A percentile compares a stretch with the other conserved stretches of the same genome.
phyloP scores from a whole-genome alignment of 2,113 vertebrate genomes.

The Salminus brasiliensis region DNA sequence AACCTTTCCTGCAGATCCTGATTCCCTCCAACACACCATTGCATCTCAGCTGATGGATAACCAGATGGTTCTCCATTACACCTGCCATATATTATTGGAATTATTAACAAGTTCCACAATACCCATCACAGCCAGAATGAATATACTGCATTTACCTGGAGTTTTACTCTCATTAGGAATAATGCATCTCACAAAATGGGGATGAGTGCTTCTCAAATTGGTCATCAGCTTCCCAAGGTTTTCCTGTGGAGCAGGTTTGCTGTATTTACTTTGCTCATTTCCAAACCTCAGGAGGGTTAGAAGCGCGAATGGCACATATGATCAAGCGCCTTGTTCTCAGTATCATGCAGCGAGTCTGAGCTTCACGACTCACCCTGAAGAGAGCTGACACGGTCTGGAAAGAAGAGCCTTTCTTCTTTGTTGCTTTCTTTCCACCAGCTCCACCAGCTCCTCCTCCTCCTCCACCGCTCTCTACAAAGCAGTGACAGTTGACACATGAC shows the following conservation, averaged over 20 bases:
- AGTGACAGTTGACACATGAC: neutral
- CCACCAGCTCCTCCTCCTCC: neutral
- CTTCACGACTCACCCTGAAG: constrained; percentile 14
- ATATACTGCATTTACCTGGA: neutral
- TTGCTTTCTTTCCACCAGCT: constrained; percentile 10
- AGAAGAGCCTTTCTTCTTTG: constrained; percentile 26
- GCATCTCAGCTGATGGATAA: constrained; percentile 39
- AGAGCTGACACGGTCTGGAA: constrained; percentile 36
- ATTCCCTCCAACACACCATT: constrained; percentile 42
- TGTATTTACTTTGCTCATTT: neutral
- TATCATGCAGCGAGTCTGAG: neutral
- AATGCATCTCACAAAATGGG: constrained; percentile 33
- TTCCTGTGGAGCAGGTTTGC: neutral
- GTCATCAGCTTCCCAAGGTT: constrained; percentile 40
- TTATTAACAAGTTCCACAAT: neutral
- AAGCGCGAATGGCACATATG: neutral
- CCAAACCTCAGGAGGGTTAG: too few relatives aligned
- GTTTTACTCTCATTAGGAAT: constrained; percentile 30
- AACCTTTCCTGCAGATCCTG: constrained; percentile 39
- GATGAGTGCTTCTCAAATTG: constrained; percentile 42
- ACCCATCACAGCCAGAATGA: neutral
- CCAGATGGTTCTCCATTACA: constrained; percentile 33
- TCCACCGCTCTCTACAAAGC: neutral
- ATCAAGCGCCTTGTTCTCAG: too few relatives aligned
- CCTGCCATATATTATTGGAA: neutral